Percentiles rank a stretch among this genome's conserved stretches.
These are phyloP conservation scores for Dasypogon diadema DNA, from an alignment of 2,888 invertebrate species.

Conservation along the genomic window DNA sequence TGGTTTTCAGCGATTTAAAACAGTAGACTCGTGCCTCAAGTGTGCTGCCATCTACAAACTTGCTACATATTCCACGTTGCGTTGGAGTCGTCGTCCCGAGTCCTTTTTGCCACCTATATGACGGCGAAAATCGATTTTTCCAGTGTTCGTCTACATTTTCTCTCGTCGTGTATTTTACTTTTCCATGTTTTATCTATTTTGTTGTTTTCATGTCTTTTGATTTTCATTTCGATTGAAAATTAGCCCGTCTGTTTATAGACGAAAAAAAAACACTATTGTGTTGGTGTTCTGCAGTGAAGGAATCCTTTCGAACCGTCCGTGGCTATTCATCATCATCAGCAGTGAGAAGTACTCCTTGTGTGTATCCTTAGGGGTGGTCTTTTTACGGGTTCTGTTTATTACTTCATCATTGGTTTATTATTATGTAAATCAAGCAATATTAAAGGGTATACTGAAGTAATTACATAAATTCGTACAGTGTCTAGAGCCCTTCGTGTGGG, in stretches of 20 bases:
- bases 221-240: conserved; percentile 47
- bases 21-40: background rate
- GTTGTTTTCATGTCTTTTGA: conserved; percentile 24
- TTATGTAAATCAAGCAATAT: conserved; percentile 29
- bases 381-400: background rate
- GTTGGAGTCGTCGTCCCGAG: background rate
- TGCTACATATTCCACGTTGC: conserved; percentile 21
- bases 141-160: background rate
- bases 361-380: background rate
- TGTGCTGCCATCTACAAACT: background rate
- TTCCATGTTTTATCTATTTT: conserved; percentile 31
- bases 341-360: background rate
- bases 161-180: background rate
- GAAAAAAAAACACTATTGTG: background rate
- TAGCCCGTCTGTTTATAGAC: conserved; percentile 17
- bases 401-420: conserved; percentile 28
- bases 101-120: background rate
- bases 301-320: conserved; percentile 2
- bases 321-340: background rate
- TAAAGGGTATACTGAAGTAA: conserved; percentile 26
- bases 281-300: conserved; percentile 27
- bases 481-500: background rate
- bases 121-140: conserved; percentile 38
- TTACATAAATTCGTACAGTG: conserved; percentile 20
- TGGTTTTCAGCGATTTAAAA: background rate